Evolutionary conservation across 2,113 vertebrate genomes (phyloP), one percentile per base, ranked within the genome.

Genomic region (Litocranius walleri): DNA sequence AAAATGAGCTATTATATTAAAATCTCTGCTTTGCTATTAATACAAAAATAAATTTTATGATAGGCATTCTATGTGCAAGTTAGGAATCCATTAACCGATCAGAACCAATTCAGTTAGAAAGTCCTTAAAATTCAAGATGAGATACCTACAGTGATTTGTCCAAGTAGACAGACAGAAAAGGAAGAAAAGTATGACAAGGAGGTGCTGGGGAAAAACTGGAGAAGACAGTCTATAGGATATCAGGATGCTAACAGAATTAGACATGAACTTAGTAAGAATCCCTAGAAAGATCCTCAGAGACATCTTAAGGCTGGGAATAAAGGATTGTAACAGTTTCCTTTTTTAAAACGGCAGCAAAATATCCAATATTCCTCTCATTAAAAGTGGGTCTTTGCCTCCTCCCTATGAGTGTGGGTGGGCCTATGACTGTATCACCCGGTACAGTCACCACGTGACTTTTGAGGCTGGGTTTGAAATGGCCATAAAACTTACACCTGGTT

Each of bases 1-100:
- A 97, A 90, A 84, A 45, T 30, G 52, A 88, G 57, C 52, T 48
- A 84, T 95, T 96, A 52, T 81, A 89, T 83, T 61, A 80, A 98
- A 96, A 97, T 61, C n/a, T 89, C 83, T 95, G 83, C 71, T 64
- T 86, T 71, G 62, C 86, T 94, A 96, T 74, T 91, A 82, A 93
- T 95, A 62, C 48, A 90, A 96, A 77, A 93, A 94, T 95, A 96
- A 95, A 90, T 87, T 92, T 96, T 78, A 83, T 84, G 87, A 82
- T 45, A 71, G 82, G 25, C 40, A 92, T 92, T 89, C 64, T 94
- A 61, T 29, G 3, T 29, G 23, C 71, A 97, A 67, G 15, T 85
- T 40, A 95, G 64, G 43, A 97, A 89, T 88, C 71, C 57, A 43
- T 95, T 90, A 88, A 82, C 91, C 13, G 40, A 87, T 80, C 87